Percentiles rank a stretch among this genome's conserved stretches.
phyloP scores from a whole-genome alignment of 2,888 invertebrate species.

The Celastrina argiolus region DNA sequence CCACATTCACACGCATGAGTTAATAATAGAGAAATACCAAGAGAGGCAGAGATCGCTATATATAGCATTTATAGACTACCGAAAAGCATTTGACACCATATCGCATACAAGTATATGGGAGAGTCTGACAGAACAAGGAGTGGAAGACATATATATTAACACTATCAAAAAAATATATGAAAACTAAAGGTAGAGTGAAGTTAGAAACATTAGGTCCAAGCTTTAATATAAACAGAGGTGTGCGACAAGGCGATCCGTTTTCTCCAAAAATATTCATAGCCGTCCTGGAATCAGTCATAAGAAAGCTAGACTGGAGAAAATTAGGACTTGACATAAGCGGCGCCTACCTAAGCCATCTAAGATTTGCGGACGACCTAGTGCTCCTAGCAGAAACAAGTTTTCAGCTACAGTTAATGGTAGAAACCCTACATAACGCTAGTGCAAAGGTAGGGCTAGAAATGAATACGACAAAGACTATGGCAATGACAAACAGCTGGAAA shows the following conservation, averaged over 20 bases:
- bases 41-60: background rate
- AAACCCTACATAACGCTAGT: slow-evolving; percentile 1
- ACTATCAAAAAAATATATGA: slow-evolving; percentile 29
- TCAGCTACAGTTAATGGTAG: slow-evolving; percentile 22
- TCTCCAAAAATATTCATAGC: no score
- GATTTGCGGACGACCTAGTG: background rate
- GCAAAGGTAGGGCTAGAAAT: no score
- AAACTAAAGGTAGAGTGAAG: no score
- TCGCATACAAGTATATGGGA: slow-evolving; percentile 28
- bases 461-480: slow-evolving; percentile 22
- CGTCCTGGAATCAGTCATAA: no score
- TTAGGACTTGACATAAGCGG: background rate
- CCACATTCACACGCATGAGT: slow-evolving; percentile 29
- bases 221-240: no score
- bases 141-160: slow-evolving; percentile 26
- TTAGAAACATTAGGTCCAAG: no score
- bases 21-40: slow-evolving; percentile 31
- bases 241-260: no score
- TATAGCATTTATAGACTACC: no score
- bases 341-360: slow-evolving; percentile 14
- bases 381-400: background rate
- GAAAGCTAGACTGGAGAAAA: slow-evolving; percentile 10
- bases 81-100: slow-evolving; percentile 28
- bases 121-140: slow-evolving; percentile 24
- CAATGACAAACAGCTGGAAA: slow-evolving; percentile 23